Evolutionary conservation across 2,888 invertebrate species (phyloP).

Genomic region (Eupelmus urozonus): DNA sequence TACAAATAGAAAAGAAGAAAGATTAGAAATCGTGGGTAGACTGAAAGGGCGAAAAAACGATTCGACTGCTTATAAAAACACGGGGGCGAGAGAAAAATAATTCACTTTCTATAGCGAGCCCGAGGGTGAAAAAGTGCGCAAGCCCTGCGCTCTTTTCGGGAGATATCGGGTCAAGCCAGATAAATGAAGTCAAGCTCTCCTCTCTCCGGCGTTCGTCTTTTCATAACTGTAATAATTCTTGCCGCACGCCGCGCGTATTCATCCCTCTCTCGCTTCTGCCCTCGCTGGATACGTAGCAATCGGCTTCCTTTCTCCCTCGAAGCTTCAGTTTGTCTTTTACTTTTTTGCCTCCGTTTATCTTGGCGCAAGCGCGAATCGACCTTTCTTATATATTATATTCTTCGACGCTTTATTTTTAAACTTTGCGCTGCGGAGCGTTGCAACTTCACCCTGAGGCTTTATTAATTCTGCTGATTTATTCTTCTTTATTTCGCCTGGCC

Average conservation of each 20-base stretch:
- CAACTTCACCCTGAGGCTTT: too few species aligned
- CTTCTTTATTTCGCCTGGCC: too few species aligned
- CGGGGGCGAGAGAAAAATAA: neutral
- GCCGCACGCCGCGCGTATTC: neutral
- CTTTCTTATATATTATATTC: too few species aligned
- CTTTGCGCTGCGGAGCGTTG: too few species aligned
- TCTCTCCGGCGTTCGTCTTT: conserved; percentile 57
- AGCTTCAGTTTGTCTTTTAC: conserved; percentile 6
- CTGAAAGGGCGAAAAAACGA: too few species aligned
- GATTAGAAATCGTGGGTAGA: neutral
- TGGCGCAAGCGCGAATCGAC: too few species aligned
- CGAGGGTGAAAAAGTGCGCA: neutral
- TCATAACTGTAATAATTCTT: conserved; percentile 53
- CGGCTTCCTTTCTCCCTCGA: conserved; percentile 24
- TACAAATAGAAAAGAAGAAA: neutral
- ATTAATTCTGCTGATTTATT: neutral
- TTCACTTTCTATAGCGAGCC: neutral
- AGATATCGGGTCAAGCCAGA: conserved; percentile 52
- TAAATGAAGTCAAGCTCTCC: conserved; percentile 55
- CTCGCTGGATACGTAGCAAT: conserved; percentile 61
- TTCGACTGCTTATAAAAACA: neutral
- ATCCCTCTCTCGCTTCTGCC: conserved; percentile 8
- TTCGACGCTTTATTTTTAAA: neutral
- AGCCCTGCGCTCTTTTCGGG: neutral
- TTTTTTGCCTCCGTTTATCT: neutral